Evolutionary conservation across 2,888 invertebrate genomes (phyloP).

Genomic region (Drosophila paracracens): DNA sequence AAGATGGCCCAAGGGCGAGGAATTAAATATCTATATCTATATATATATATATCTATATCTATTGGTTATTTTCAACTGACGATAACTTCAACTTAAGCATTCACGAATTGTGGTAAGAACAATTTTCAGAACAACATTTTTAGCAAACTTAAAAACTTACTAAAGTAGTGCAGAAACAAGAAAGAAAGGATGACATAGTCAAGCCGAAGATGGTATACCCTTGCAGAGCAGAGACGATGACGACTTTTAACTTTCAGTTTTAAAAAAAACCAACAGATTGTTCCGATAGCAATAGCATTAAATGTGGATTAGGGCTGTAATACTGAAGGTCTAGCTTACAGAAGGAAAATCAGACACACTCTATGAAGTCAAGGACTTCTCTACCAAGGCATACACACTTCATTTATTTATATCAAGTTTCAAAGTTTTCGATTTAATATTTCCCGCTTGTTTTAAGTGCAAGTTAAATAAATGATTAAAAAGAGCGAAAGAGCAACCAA

Average conservation of each 20-base stretch:
- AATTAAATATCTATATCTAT: not conserved
- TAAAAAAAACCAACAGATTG: too few relatives aligned
- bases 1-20: not conserved
- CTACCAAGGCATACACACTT: not conserved
- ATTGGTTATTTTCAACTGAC: not conserved
- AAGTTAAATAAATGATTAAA: slow-evolving; percentile 10
- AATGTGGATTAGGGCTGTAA: not conserved
- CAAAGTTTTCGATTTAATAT: slow-evolving; percentile 6
- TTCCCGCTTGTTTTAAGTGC: slow-evolving; percentile 1
- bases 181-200: rapidly evolving
- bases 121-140: not conserved
- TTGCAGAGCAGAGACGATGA: not conserved
- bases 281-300: not conserved
- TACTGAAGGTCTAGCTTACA: not conserved
- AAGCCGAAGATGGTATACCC: not conserved
- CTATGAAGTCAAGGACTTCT: not conserved
- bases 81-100: not conserved
- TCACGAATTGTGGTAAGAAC: not conserved
- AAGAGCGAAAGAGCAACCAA: not conserved
- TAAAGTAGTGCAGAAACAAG: not conserved
- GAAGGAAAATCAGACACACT: not conserved
- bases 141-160: not conserved
- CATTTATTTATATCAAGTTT: not conserved
- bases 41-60: not conserved
- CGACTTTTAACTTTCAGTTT: not conserved